Evolutionary conservation across 2,113 vertebrate genomes (phyloP).

Genomic region (Erythrocercus mccallii): DNA sequence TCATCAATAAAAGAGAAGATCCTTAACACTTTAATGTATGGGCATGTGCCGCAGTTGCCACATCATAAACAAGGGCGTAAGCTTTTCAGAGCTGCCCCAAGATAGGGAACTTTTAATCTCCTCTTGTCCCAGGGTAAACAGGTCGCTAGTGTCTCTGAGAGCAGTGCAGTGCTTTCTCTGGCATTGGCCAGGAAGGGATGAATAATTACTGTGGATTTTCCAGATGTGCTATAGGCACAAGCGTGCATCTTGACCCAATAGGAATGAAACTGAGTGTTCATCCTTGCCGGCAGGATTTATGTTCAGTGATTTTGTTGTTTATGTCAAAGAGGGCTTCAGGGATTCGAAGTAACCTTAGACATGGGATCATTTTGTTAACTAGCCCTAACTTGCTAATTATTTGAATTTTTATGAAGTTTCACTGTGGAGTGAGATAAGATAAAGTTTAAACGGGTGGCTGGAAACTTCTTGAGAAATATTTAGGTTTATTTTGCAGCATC

Average conservation of each 20-base stretch:
- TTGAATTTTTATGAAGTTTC: neutral
- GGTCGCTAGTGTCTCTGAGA: neutral
- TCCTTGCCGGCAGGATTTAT: neutral
- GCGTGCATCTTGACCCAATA: fast-evolving
- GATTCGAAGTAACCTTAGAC: neutral
- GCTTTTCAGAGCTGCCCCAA: neutral
- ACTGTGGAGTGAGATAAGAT: neutral
- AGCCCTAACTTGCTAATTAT: neutral
- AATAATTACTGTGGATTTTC: neutral
- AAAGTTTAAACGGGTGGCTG: neutral
- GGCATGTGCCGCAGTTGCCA: neutral
- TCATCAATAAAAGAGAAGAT: neutral
- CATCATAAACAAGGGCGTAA: neutral
- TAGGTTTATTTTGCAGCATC: neutral
- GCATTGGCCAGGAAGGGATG: neutral
- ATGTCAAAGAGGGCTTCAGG: neutral
- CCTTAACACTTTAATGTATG: neutral
- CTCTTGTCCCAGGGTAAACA: neutral
- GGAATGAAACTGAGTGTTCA: neutral
- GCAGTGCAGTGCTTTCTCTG: neutral
- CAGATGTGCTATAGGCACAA: neutral
- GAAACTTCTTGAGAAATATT: neutral
- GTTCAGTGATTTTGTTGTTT: neutral
- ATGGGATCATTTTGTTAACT: neutral
- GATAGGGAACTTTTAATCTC: neutral